phyloP scores from a whole-genome alignment of 1,140 invertebrate genomes.

The Saccostrea echinata region DNA sequence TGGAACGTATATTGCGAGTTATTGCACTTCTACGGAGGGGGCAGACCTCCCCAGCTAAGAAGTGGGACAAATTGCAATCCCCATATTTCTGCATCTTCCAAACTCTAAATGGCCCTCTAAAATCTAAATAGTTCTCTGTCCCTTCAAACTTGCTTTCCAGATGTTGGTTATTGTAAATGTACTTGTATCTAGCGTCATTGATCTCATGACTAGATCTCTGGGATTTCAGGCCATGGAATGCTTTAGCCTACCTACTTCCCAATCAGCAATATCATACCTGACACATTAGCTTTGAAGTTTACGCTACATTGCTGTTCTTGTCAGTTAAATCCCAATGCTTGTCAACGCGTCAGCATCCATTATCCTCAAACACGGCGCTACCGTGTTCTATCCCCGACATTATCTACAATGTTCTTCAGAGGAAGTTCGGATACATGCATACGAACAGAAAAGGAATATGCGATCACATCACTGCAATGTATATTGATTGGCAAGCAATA shows the following conservation, averaged over 20 bases:
- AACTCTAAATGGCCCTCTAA: neutral
- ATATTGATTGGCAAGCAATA: constrained; percentile 25
- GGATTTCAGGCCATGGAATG: constrained; percentile 2
- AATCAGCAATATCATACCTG: constrained; percentile 34
- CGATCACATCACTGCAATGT: neutral
- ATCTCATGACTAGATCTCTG: neutral
- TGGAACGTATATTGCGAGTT: constrained; percentile 38
- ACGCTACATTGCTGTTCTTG: constrained; percentile 20
- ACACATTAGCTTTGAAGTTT: constrained; percentile 35
- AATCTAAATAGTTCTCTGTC: neutral
- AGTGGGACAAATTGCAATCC: constrained; percentile 29
- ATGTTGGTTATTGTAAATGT: neutral
- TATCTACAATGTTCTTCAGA: constrained; percentile 8
- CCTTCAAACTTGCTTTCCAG: constrained; percentile 4
- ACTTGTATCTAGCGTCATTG: neutral
- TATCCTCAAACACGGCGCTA: neutral
- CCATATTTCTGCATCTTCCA: neutral
- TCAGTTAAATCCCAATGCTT: constrained; percentile 37
- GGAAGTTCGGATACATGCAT: constrained; percentile 18
- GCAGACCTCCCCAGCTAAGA: constrained; percentile 8
- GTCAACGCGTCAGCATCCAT: constrained; percentile 29
- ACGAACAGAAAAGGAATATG: neutral
- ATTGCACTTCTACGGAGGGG: constrained; percentile 30
- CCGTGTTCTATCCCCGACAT: neutral
- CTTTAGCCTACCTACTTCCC: neutral